Evolutionary conservation across 30 jellyfish, hydroid and myxozoan genomes (phyloP).

Genomic region (Chrysaora quinquecirrha): DNA sequence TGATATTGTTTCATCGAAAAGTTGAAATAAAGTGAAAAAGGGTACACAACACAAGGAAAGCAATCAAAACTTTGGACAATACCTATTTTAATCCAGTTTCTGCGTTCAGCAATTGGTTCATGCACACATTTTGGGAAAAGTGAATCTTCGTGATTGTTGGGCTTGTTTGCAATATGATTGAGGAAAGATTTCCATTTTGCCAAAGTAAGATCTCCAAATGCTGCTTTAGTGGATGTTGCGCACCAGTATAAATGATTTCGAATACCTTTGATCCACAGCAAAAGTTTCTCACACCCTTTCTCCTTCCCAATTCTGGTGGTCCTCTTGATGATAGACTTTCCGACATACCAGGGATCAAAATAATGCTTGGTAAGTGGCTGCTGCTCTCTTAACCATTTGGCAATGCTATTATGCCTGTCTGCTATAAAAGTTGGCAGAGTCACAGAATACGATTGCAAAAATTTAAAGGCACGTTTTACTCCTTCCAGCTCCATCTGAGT

Average conservation of each 20-base stretch:
- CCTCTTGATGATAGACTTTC: background rate
- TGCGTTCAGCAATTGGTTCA: no score
- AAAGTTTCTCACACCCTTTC: background rate
- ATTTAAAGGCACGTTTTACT: background rate
- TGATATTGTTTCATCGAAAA: no score
- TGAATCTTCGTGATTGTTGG: background rate
- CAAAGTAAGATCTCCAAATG: background rate
- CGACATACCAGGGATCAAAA: conserved; percentile 49
- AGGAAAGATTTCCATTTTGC: background rate
- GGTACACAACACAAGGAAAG: no score
- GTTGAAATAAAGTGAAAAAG: no score
- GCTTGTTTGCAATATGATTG: background rate
- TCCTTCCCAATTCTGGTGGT: background rate
- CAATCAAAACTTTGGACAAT: no score
- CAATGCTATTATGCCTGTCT: conserved; percentile 37
- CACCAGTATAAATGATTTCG: background rate
- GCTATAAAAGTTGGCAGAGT: background rate
- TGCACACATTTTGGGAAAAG: background rate
- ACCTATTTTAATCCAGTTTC: background rate
- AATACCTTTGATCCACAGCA: background rate
- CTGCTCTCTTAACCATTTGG: conserved; percentile 37
- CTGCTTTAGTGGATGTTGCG: conserved; percentile 1
- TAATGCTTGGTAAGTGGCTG: conserved; percentile 20
- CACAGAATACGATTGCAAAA: background rate
- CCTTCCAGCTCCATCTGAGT: conserved; percentile 18